Percentiles rank a stretch among this genome's conserved stretches.
phyloP scores from a whole-genome alignment of 2,797 vertebrate species.

The Hoplostethus atlanticus region DNA sequence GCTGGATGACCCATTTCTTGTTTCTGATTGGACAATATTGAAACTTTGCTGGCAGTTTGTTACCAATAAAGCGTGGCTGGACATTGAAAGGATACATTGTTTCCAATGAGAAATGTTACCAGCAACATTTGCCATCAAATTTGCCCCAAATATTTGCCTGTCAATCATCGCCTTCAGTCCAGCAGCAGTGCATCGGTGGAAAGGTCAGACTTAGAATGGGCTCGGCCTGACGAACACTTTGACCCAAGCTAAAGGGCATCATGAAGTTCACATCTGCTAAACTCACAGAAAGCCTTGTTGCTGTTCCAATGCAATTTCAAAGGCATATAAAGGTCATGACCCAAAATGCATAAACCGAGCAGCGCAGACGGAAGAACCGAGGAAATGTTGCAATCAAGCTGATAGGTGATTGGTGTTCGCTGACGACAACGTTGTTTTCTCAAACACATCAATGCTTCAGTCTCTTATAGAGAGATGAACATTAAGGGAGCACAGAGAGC shows the following conservation, averaged over 20 bases:
- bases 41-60: not conserved
- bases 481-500: not conserved
- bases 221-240: conserved; percentile 33
- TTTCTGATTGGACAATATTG: conserved; percentile 20
- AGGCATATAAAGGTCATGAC: conserved; percentile 28
- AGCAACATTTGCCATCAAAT: not conserved
- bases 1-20: not conserved
- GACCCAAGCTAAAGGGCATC: conserved; percentile 46
- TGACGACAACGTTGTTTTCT: no score
- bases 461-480: not conserved
- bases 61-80: not conserved
- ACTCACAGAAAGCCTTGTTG: conserved; percentile 17
- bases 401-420: no score
- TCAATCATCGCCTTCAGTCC: conserved; percentile 1
- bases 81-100: not conserved
- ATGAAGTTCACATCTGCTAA: conserved; percentile 43
- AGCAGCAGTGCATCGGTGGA: not conserved
- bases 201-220: conserved; percentile 50
- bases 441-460: not conserved
- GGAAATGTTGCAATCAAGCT: not conserved
- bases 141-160: not conserved
- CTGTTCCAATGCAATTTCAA: conserved; percentile 18
- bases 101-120: not conserved
- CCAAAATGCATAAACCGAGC: conserved; percentile 4
- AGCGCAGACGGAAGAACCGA: not conserved